These are phyloP conservation scores for Ctena decussata DNA, from an alignment of 2,888 invertebrate species.

Conservation along the genomic window DNA sequence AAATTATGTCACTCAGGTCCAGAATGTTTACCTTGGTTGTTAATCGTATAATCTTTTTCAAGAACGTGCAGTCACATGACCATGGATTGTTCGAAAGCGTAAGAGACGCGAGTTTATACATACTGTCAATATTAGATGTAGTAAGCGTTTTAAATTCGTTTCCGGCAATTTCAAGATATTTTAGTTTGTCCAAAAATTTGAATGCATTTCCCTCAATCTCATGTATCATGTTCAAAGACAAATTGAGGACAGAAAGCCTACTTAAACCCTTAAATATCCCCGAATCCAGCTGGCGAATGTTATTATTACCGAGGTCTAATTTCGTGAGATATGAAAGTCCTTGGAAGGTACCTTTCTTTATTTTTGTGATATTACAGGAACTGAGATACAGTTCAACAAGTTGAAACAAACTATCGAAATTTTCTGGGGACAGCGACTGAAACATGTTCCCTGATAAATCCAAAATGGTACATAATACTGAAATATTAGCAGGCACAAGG, in stretches of 20 bases:
- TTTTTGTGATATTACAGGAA: constrained; percentile 12
- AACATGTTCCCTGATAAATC: neutral
- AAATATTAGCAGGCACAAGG: neutral
- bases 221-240: too few relatives aligned
- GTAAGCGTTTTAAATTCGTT: too few relatives aligned
- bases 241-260: constrained; percentile 42
- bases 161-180: too few relatives aligned
- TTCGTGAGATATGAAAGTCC: constrained; percentile 17
- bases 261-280: constrained; percentile 65
- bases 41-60: constrained; percentile 5
- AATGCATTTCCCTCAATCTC: too few relatives aligned
- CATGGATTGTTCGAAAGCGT: constrained; percentile 61
- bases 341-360: constrained; percentile 29
- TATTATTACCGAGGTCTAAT: constrained; percentile 37
- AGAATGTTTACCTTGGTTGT: neutral
- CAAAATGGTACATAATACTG: neutral
- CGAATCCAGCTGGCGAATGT: constrained; percentile 47
- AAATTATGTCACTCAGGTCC: constrained; percentile 16
- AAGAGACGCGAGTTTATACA: constrained; percentile 49
- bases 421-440: neutral
- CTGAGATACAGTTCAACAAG: too few relatives aligned
- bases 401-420: neutral
- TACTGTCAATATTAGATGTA: constrained; percentile 51
- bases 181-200: too few relatives aligned
- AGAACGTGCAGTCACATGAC: constrained; percentile 62